Base-by-base conservation (phyloP, 2,888 invertebrate species). In the Koerneria pararmatus region DNA sequence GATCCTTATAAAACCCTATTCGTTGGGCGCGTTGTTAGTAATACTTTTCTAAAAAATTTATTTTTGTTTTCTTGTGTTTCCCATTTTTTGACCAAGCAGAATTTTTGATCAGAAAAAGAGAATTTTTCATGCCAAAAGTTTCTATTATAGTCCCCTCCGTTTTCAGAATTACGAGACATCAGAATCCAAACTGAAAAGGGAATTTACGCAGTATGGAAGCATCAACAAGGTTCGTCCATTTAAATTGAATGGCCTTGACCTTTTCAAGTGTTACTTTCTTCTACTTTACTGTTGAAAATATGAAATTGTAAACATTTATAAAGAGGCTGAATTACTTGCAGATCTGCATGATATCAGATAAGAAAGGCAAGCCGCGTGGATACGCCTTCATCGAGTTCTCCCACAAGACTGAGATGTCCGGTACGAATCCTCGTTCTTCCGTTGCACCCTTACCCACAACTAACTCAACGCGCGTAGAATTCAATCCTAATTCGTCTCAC, bases 371-470 rank as follows among this genome's bases (percentile, higher is more conserved):
- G 86, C 97, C 95, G 11, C 89, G 97, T 77, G 98, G 98, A 71
- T 98, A 97, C 87, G 97, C 97, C 56, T 99, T 98, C 88, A 95
- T 98, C 82, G 98, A 98, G 86, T 98, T 95, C 86, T 95, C 97
- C 85, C 94, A 95, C 85, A 97, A 97, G 86, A 87, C 95, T 71
- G 98, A 99, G 86, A 99, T 98, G 98, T 97, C 97, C 87, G 93
- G 95, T 95, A 88, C 92, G 94, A 93, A 87, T 11, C 3, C 51
- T 51, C 57, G 62, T 41, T 22, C 51, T n/a, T n/a, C n/a, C n/a
- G n/a, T n/a, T n/a, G n/a, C n/a, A n/a, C n/a, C n/a, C n/a, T n/a
- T n/a, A n/a, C n/a, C n/a, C n/a, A n/a, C n/a, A n/a, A n/a, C n/a
- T n/a, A n/a, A n/a, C n/a, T n/a, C n/a, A n/a, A n/a, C n/a, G n/a